These are phyloP conservation scores for Phylloscopus trochiloides DNA, from an alignment of 2,113 vertebrate species.

Conservation along the genomic window DNA sequence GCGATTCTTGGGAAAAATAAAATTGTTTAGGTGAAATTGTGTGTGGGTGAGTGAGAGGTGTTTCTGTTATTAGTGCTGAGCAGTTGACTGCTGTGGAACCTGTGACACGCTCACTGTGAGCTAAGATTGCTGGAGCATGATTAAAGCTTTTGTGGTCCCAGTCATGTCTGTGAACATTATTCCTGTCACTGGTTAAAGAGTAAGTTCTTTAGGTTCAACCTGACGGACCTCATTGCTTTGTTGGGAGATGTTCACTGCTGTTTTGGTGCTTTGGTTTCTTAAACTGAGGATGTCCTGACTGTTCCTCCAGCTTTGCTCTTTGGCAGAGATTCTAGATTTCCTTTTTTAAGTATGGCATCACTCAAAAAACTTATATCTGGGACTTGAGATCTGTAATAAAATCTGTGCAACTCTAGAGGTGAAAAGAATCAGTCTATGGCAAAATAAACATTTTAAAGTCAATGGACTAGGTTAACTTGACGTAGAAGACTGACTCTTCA, in stretches of 20 bases:
- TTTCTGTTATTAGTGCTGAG: background rate
- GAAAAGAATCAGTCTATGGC: background rate
- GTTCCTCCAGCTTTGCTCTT: background rate
- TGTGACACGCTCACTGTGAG: background rate
- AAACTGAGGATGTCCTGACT: background rate
- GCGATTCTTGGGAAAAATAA: background rate
- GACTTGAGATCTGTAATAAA: background rate
- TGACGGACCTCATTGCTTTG: accelerated
- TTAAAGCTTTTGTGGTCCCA: background rate
- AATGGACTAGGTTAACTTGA: background rate
- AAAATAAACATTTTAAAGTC: background rate
- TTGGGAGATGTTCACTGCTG: background rate
- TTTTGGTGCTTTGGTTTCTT: background rate
- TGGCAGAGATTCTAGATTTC: background rate
- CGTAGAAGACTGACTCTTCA: background rate
- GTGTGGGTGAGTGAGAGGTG: background rate
- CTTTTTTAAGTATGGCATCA: background rate
- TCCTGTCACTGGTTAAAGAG: background rate
- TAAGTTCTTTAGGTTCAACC: background rate
- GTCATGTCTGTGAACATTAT: background rate
- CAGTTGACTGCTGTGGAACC: background rate
- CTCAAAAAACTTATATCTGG: background rate
- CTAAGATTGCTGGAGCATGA: background rate
- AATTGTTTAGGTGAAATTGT: background rate
- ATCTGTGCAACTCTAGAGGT: background rate